Percentiles rank a stretch among this genome's conserved stretches.
Evolutionary conservation across 2,113 vertebrate genomes (phyloP).

Genomic region (Pandion haliaetus): DNA sequence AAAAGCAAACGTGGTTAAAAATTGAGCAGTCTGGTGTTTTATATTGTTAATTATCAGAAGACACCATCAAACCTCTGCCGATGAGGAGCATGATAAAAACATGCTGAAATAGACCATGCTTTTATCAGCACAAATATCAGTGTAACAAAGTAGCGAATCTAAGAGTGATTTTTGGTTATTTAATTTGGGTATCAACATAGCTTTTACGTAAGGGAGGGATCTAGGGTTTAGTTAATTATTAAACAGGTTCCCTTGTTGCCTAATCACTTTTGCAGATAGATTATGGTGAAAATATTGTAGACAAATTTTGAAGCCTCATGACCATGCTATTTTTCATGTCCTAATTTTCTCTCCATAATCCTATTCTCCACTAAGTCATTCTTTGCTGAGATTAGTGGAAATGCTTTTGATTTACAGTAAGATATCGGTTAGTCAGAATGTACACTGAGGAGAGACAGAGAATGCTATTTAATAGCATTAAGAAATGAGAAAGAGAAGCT

Average conservation of each 20-base stretch:
- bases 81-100: neutral
- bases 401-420: slow-evolving; percentile 9
- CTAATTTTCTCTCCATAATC: neutral
- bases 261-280: neutral
- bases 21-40: neutral
- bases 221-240: neutral
- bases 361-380: neutral
- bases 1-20: neutral
- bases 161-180: neutral
- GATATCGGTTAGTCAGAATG: neutral
- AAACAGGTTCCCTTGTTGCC: neutral
- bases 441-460: neutral
- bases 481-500: slow-evolving; percentile 3
- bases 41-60: neutral
- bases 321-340: neutral
- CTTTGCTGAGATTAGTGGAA: slow-evolving; percentile 19
- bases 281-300: neutral
- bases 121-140: neutral
- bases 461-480: slow-evolving; percentile 7
- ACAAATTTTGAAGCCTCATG: neutral
- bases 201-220: neutral
- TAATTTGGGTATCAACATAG: neutral
- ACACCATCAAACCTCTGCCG: neutral
- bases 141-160: neutral
- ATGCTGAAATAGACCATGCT: neutral